Evolutionary conservation across 1,140 invertebrate species (phyloP).

Genomic region (Rhopalosiphum padi): DNA sequence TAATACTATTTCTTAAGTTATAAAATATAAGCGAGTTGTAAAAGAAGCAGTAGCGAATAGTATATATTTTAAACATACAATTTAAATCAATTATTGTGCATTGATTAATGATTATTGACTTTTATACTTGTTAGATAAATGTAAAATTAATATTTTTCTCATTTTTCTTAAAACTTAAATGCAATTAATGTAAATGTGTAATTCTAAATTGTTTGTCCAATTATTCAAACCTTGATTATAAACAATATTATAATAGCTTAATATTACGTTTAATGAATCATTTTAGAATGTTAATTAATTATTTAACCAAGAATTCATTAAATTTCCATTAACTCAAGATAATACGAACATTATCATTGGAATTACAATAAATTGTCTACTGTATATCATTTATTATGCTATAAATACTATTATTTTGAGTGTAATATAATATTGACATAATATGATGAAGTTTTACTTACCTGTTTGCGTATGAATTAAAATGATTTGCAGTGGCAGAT

Average conservation of each 20-base stretch:
- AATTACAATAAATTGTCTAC: neutral
- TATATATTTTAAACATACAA: neutral
- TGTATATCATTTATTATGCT: neutral
- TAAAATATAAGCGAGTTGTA: neutral
- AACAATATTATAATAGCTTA: neutral
- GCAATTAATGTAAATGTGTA: neutral
- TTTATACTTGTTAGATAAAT: neutral
- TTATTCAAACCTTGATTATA: neutral
- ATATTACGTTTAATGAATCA: neutral
- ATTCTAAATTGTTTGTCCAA: neutral
- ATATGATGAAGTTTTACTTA: neutral
- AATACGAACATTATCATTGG: neutral
- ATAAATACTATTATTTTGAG: neutral
- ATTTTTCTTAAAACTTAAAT: neutral
- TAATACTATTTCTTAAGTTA: neutral
- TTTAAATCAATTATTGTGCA: neutral
- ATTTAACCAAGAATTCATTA: neutral
- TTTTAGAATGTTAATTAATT: slow-evolving; percentile 13
- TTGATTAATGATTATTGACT: too few relatives aligned
- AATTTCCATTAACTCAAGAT: neutral
- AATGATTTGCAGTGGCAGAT: neutral
- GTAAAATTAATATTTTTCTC: neutral
- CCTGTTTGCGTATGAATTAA: neutral
- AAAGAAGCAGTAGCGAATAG: neutral
- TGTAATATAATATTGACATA: neutral